Base-by-base conservation (phyloP, 2,888 invertebrate genomes). In the Apotomis capreana region DNA sequence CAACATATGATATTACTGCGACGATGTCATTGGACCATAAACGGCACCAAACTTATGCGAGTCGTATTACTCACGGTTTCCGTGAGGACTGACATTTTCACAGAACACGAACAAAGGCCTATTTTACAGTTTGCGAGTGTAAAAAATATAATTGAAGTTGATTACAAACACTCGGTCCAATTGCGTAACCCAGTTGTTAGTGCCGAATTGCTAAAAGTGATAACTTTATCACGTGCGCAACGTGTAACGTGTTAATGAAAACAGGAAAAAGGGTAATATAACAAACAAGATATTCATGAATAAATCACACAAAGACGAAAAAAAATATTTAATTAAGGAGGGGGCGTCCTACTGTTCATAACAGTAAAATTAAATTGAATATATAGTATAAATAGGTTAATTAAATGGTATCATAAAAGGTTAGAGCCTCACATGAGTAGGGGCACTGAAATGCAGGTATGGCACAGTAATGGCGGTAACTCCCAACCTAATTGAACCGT, bases 381-480 rank as follows among this genome's bases (percentile, higher is more conserved):
- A 13, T 44, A n/a, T 54, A 40, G 5, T 40, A 40, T 12, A 61
- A 65, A 60, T 70, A 49, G 55, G 65, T 71, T 67, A 67, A 71
- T 70, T 70, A 67, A 67, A 61, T 67, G 37, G 51, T 71, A 70
- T 76, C 76, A 70, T 77, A 69, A 75, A 74, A 77, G 75, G 70
- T 76, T 76, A 74, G 70, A 76, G 73, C 76, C 76, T 74, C 49
- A 70, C 70, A 71, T 69, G 72, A 57, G 65, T 76, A 74, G 73
- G 74, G 76, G 77, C 71, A 74, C 58, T 74, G 70, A 61, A 75
- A 71, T 65, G 57, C 64, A 40, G 68, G 69, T 58, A 73, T 73
- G 70, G 74, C 74, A 71, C 73, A 68, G 70, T 62, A 77, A 75
- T 69, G 73, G 76, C 69, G 67, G 71, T 59, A 74, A 74, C 69